phyloP scores from a whole-genome alignment of 2,113 vertebrate genomes.

The Numida meleagris region DNA sequence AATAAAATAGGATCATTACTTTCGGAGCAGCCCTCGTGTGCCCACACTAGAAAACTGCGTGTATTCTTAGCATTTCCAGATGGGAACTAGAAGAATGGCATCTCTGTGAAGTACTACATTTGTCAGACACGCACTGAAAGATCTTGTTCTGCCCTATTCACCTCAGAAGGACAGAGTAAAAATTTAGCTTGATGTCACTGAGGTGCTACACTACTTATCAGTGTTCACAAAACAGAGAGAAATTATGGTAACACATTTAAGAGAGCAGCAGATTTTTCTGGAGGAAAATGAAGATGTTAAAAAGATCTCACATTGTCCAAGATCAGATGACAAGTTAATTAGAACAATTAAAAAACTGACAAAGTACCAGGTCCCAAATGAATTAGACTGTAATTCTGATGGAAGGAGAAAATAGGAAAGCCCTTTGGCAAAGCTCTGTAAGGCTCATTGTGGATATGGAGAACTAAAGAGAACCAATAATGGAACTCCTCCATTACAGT shows the following conservation, averaged over 20 bases:
- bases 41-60: rapidly evolving
- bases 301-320: neutral
- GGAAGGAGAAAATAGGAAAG: neutral
- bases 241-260: neutral
- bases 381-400: neutral
- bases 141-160: neutral
- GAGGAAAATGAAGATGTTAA: neutral
- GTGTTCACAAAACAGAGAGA: neutral
- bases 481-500: neutral
- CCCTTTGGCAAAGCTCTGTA: neutral
- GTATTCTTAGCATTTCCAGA: neutral
- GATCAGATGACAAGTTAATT: neutral
- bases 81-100: neutral
- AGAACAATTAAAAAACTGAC: neutral
- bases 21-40: too few species aligned
- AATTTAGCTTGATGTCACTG: neutral
- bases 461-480: neutral
- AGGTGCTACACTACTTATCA: neutral
- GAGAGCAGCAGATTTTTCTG: neutral
- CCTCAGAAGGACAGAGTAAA: neutral
- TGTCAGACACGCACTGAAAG: neutral
- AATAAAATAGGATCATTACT: too few species aligned
- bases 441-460: neutral
- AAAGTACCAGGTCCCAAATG: neutral
- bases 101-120: neutral